Percentiles rank a stretch among this genome's conserved stretches.
Evolutionary conservation across 2,797 vertebrate genomes (phyloP).

Genomic region (Moxostoma hubbsi): DNA sequence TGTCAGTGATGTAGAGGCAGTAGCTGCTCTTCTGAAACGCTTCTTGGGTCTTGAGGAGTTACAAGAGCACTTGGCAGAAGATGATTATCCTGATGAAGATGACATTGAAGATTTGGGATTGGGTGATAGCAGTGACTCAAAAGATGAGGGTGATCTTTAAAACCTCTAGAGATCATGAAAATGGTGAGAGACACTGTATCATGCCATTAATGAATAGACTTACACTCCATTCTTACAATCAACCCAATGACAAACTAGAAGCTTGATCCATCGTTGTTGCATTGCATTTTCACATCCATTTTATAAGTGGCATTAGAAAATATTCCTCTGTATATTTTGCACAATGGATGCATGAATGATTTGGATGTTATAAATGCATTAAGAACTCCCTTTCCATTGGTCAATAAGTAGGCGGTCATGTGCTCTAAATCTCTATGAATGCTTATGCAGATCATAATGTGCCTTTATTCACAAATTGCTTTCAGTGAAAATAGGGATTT

Average conservation of each 20-base stretch:
- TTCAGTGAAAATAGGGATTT: neutral
- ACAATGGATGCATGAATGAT: neutral
- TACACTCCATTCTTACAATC: neutral
- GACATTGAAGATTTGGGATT: slow-evolving; percentile 73
- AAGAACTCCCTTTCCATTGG: neutral
- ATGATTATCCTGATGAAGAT: slow-evolving; percentile 69
- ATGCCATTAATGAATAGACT: slow-evolving; percentile 22
- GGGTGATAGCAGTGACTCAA: slow-evolving; percentile 74
- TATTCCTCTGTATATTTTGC: neutral
- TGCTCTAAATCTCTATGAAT: neutral
- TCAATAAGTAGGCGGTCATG: neutral
- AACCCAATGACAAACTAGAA: neutral
- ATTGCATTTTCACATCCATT: slow-evolving; percentile 8
- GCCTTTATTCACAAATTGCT: neutral
- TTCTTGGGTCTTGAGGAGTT: slow-evolving; percentile 85
- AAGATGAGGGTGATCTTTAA: slow-evolving; percentile 56
- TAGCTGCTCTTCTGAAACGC: slow-evolving; percentile 82
- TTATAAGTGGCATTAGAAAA: neutral
- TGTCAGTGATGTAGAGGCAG: slow-evolving; percentile 87
- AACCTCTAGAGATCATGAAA: slow-evolving; percentile 23
- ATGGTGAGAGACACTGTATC: slow-evolving; percentile 20
- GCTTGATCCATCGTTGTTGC: neutral
- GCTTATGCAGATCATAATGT: neutral
- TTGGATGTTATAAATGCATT: slow-evolving; percentile 21
- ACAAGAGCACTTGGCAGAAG: slow-evolving; percentile 58